These are phyloP conservation scores for Romanomermis culicivorax DNA, from an alignment of 2,888 invertebrate species.

Conservation along the genomic window DNA sequence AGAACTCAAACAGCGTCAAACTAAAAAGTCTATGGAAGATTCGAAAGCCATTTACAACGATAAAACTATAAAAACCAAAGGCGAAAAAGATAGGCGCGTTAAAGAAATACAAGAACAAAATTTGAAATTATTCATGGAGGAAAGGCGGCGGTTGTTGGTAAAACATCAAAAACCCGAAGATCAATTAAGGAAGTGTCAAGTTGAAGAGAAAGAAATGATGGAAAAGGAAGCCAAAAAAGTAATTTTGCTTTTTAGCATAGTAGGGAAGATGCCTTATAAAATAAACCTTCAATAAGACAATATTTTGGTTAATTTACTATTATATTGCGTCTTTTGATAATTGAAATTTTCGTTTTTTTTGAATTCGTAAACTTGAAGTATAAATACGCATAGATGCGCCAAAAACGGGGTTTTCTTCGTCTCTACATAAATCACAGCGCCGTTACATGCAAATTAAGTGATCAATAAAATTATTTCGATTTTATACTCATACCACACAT, in stretches of 20 bases:
- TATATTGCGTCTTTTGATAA: background rate
- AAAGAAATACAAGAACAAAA: conserved; percentile 66
- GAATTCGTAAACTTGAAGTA: too few relatives aligned
- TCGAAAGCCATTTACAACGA: conserved; percentile 74
- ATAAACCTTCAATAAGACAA: background rate
- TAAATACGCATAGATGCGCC: too few relatives aligned
- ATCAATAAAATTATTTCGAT: too few relatives aligned
- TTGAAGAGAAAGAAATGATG: conserved; percentile 26
- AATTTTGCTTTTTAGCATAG: background rate
- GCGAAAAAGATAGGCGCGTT: conserved; percentile 51
- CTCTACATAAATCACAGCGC: too few relatives aligned
- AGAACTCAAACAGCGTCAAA: conserved; percentile 78
- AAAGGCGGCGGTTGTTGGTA: conserved; percentile 22
- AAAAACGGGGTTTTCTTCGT: too few relatives aligned
- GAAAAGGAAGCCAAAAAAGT: conserved; percentile 24
- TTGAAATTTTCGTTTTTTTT: background rate
- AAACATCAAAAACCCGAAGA: conserved; percentile 18
- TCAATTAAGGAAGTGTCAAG: conserved; percentile 26
- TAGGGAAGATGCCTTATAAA: background rate
- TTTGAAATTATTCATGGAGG: conserved; percentile 28
- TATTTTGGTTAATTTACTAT: background rate
- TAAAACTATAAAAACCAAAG: conserved; percentile 80
- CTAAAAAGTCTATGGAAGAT: conserved; percentile 87
- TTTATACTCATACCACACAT: too few relatives aligned
- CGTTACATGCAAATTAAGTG: too few relatives aligned